Evolutionary conservation across 2,797 vertebrate species (phyloP).

Genomic region (Simalia tracyae): DNA sequence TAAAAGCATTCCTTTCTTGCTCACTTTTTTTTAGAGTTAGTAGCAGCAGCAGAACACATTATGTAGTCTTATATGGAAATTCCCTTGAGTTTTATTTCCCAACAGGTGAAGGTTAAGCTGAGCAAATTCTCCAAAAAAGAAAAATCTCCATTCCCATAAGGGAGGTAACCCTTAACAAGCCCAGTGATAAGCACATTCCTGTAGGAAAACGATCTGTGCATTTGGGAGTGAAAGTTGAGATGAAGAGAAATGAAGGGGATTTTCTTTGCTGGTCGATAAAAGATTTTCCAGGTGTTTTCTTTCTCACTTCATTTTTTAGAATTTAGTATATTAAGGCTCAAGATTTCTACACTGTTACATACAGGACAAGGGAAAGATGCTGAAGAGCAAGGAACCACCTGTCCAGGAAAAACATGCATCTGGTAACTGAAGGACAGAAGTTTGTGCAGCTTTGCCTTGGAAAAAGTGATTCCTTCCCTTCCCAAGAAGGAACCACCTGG

Average conservation of each 20-base stretch:
- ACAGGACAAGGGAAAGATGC: background rate
- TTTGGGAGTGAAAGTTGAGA: background rate
- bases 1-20: background rate
- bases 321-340: background rate
- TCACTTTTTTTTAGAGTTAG: background rate
- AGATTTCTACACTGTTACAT: background rate
- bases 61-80: background rate
- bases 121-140: background rate
- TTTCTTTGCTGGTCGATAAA: background rate
- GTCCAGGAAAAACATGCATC: background rate
- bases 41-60: background rate
- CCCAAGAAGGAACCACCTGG: background rate
- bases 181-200: background rate
- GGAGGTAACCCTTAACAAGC: background rate
- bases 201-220: background rate
- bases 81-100: background rate
- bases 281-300: constrained; percentile 8
- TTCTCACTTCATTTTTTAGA: background rate
- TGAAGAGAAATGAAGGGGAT: background rate
- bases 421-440: background rate
- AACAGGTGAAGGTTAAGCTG: background rate
- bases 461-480: background rate
- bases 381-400: background rate
- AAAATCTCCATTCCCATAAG: background rate
- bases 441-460: background rate